Evolutionary conservation across 2,113 vertebrate species (phyloP), one percentile per base, ranked within the genome.

Genomic region (Chiloscyllium plagiosum): DNA sequence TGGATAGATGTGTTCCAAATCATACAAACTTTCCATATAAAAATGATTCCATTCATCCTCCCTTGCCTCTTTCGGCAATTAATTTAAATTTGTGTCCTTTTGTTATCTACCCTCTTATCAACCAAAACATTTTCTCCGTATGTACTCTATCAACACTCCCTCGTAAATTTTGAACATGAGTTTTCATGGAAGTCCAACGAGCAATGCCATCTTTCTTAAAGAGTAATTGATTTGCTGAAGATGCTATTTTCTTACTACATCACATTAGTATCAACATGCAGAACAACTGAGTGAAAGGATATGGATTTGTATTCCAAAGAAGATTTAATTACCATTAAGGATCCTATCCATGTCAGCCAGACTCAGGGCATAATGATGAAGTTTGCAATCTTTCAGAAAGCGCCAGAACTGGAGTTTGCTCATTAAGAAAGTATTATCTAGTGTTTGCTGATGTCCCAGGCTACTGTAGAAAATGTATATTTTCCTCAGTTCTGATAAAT

Each of bases 391-490:
- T 97, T 98, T 99, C 33, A 99, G 97, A 96, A 99, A 98, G 69
- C 98, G 97, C 98, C 98, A 99, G 94, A 99, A 98, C 66, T 99
- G 98, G 96, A 99, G 97, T 96, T 97, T 98, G 24, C 97, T 98
- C 97, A 99, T 97, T 96, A 97, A 95, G 96, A 97, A 98, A 80
- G 97, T 96, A 96, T 98, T 98, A 50, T 98, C 98, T 5, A 97
- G 95, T 70, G 97, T 98, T 15, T 8, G 95, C 22, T 96, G 96
- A 0, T 96, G 97, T 22, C 98, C 98, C 0, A 99, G 98, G 76
- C 97, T 96, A 96, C 99, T 98, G 97, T 99, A 99, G 96, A 98
- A 98, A 68, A 94, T 96, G 87, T 99, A 99, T 96, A 98, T 96
- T 70, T 97, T 97, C 96, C 98, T 98, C 96, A 99, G 96, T 78